phyloP scores from a whole-genome alignment of 2,113 vertebrate species.

The Chloroceryle aenea region DNA sequence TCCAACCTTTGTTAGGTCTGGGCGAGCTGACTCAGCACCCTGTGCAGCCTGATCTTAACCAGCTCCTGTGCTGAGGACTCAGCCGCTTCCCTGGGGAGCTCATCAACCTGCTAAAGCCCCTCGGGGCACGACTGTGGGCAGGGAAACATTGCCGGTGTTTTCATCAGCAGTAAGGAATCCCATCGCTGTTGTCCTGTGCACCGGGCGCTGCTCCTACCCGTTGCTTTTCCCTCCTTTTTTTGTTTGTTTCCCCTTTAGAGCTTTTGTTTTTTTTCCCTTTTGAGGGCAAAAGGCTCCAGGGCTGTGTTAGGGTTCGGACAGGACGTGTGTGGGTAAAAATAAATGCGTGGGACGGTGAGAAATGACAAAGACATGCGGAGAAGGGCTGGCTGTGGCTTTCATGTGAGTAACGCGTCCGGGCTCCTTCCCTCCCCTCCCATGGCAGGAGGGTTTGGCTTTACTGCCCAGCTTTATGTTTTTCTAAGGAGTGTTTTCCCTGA shows the following conservation, averaged over 20 bases:
- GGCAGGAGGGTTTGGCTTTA: neutral
- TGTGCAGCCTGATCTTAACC: neutral
- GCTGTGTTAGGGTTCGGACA: neutral
- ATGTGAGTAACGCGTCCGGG: neutral
- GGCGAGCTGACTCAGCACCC: neutral
- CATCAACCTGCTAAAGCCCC: neutral
- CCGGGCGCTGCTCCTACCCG: neutral
- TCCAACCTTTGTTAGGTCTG: neutral
- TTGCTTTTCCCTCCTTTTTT: neutral
- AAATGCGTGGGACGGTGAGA: neutral
- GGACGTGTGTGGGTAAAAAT: neutral
- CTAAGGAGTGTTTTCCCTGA: neutral
- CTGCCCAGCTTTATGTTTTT: neutral
- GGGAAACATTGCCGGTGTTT: neutral
- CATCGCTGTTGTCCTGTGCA: accelerated
- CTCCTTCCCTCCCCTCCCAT: neutral
- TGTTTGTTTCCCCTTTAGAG: too few species aligned
- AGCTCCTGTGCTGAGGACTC: neutral
- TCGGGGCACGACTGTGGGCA: neutral
- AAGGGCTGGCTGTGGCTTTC: neutral
- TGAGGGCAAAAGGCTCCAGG: neutral
- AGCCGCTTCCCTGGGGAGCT: neutral
- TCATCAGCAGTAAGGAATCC: neutral
- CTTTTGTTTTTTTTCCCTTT: too few species aligned
- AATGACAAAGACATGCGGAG: neutral